phyloP scores from a whole-genome alignment of 2,797 vertebrate species.

The Rhadinocentrus ornatus region DNA sequence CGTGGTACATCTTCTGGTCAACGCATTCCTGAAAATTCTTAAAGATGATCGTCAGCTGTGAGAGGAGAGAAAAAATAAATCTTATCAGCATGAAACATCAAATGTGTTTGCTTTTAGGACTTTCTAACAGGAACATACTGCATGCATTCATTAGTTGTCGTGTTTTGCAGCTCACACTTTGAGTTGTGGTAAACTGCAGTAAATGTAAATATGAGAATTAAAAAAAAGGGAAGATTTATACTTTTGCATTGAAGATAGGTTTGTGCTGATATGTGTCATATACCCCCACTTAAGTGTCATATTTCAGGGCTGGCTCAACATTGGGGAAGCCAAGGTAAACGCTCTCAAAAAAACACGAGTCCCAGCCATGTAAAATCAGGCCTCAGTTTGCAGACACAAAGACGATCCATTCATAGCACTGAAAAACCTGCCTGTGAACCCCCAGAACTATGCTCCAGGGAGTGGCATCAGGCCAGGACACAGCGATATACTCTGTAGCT shows the following conservation, averaged over 20 bases:
- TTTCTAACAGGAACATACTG: constrained; percentile 4
- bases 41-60: constrained; percentile 97
- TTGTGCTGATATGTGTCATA: constrained; percentile 58
- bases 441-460: constrained; percentile 81
- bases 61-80: constrained; percentile 7
- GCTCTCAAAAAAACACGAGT: constrained; percentile 80
- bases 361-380: constrained; percentile 82
- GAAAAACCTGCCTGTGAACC: constrained; percentile 84
- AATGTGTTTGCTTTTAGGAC: not conserved
- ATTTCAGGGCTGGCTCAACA: constrained; percentile 77
- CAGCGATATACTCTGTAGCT: constrained; percentile 74
- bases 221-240: constrained; percentile 40
- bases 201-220: constrained; percentile 30
- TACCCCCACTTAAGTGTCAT: constrained; percentile 69
- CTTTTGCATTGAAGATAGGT: constrained; percentile 55
- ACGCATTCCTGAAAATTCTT: constrained; percentile 98
- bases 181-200: not conserved
- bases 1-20: constrained; percentile 97
- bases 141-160: not conserved
- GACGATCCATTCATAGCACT: constrained; percentile 83
- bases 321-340: constrained; percentile 82
- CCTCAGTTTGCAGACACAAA: constrained; percentile 86
- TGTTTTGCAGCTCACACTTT: not conserved
- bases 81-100: constrained; percentile 10
- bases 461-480: constrained; percentile 77